phyloP scores from a whole-genome alignment of 92 coral and sea anemone species.

The Virgularia gustaviana region DNA sequence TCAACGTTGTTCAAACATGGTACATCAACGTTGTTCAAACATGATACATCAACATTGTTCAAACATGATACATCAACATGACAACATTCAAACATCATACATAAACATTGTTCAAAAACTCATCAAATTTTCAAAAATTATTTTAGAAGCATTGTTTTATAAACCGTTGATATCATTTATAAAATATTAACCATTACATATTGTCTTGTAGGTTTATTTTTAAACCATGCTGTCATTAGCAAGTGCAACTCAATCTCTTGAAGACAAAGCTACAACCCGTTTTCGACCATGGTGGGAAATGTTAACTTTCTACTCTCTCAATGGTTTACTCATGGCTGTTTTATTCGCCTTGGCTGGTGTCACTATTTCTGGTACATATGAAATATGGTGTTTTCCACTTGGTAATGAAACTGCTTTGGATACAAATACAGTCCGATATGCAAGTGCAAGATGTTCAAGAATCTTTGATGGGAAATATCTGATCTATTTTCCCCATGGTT shows the following conservation, averaged over 20 bases:
- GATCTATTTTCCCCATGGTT: conserved; percentile 21
- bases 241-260: conserved; percentile 29
- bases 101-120: too few relatives aligned
- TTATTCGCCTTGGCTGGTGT: conserved; percentile 29
- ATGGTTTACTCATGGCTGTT: conserved; percentile 35
- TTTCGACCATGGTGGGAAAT: conserved; percentile 41
- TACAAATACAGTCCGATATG: conserved; percentile 6
- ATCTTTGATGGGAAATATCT: conserved; percentile 23
- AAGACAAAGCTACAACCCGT: conserved; percentile 22
- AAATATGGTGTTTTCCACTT: conserved; percentile 31
- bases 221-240: conserved; percentile 21
- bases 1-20: too few relatives aligned
- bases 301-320: conserved; percentile 20
- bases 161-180: too few relatives aligned
- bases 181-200: background rate
- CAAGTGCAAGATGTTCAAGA: conserved; percentile 30
- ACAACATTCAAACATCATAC: too few relatives aligned
- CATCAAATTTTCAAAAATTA: too few relatives aligned
- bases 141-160: too few relatives aligned
- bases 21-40: too few relatives aligned
- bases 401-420: conserved; percentile 23
- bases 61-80: too few relatives aligned
- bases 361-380: conserved; percentile 34
- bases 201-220: background rate
- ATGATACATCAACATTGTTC: too few relatives aligned